A percentile compares a stretch with the other conserved stretches of the same genome.
phyloP scores from a whole-genome alignment of 2,113 vertebrate species.

The Panthera leo region DNA sequence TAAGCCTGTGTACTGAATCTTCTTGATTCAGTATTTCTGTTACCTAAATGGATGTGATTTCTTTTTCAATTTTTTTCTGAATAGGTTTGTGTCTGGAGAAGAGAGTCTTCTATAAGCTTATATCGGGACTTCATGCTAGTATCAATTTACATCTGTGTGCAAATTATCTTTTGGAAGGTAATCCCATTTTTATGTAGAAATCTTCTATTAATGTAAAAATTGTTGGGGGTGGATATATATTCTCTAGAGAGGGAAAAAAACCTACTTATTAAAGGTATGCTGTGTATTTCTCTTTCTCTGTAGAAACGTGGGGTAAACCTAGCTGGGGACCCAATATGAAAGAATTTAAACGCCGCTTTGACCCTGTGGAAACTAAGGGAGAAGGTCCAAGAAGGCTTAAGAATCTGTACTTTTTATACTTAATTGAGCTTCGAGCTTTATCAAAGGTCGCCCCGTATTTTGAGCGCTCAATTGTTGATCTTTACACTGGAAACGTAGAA shows the following conservation, averaged over 20 bases:
- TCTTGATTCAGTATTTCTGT: background rate
- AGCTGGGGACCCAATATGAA: constrained; percentile 94
- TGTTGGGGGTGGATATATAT: background rate
- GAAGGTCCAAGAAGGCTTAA: constrained; percentile 96
- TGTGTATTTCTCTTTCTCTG: background rate
- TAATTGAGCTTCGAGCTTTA: constrained; percentile 96
- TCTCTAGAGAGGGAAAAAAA: background rate
- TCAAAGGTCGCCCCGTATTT: constrained; percentile 96
- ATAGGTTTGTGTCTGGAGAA: constrained; percentile 97
- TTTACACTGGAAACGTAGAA: constrained; percentile 93
- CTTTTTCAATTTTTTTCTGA: constrained; percentile 57
- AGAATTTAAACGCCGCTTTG: constrained; percentile 94
- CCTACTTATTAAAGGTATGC: background rate
- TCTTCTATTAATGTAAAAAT: background rate
- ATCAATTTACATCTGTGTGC: constrained; percentile 97
- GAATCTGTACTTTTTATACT: constrained; percentile 96
- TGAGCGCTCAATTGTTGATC: constrained; percentile 92
- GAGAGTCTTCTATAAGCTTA: constrained; percentile 96
- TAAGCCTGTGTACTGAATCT: background rate
- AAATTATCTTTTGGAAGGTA: constrained; percentile 95
- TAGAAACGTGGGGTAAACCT: constrained; percentile 94
- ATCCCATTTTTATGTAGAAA: constrained; percentile 20
- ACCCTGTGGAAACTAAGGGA: constrained; percentile 92
- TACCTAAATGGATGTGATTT: background rate
- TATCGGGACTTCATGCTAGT: constrained; percentile 97